phyloP scores from a whole-genome alignment of 2,797 vertebrate species.

The Aratinga solstitialis region DNA sequence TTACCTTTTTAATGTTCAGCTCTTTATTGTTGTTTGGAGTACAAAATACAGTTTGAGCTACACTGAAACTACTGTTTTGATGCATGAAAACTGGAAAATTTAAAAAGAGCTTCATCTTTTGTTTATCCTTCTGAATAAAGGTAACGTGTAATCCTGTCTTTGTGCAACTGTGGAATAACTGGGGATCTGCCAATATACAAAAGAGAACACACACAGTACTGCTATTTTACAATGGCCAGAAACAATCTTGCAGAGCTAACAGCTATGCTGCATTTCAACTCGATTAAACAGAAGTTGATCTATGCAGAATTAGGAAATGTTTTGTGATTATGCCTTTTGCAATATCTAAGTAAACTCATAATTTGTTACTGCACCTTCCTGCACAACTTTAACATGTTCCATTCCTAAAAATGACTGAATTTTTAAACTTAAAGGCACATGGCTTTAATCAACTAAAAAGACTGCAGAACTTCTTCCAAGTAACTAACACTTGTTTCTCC shows the following conservation, averaged over 20 bases:
- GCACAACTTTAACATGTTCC: background rate
- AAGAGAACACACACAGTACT: background rate
- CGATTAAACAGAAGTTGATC: background rate
- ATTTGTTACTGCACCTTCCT: background rate
- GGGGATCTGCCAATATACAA: background rate
- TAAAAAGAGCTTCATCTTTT: background rate
- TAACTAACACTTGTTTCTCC: background rate
- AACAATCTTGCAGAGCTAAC: background rate
- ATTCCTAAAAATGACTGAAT: background rate
- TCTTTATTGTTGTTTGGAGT: background rate
- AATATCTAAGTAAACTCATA: background rate
- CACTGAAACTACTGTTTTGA: background rate
- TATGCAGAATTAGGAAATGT: background rate
- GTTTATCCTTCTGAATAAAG: background rate
- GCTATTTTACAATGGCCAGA: background rate
- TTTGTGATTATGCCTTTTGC: background rate
- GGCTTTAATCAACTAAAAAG: background rate
- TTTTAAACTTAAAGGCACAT: background rate
- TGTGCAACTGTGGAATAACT: background rate
- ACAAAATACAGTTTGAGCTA: background rate
- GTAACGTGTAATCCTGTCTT: background rate
- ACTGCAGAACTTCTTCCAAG: background rate
- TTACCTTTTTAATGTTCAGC: background rate
- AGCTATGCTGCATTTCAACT: background rate
- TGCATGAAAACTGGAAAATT: background rate